Percentiles rank a stretch among this genome's conserved stretches.
Evolutionary conservation across 2,888 invertebrate genomes (phyloP).

Genomic region (Hypomecis punctinalis): DNA sequence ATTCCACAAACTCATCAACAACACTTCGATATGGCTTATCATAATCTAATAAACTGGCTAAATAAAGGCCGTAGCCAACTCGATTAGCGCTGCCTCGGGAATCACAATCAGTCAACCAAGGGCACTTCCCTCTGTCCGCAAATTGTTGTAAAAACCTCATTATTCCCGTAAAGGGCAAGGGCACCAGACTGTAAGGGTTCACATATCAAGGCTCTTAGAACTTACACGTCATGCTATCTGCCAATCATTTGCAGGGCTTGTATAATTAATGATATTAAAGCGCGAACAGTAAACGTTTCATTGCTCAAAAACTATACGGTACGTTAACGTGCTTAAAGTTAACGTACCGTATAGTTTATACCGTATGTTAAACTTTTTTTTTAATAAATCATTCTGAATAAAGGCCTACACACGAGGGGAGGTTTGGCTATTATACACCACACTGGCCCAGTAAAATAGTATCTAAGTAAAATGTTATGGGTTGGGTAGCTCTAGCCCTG

Average conservation of each 20-base stretch:
- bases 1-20: too few relatives aligned
- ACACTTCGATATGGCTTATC: neutral
- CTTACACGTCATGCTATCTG: constrained; percentile 7
- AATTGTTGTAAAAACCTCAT: constrained; percentile 24
- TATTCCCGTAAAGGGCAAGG: constrained; percentile 20
- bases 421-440: too few relatives aligned
- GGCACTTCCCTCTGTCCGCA: constrained; percentile 7
- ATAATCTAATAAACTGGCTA: constrained; percentile 1
- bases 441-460: too few relatives aligned
- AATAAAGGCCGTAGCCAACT: constrained; percentile 9
- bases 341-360: too few relatives aligned
- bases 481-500: too few relatives aligned
- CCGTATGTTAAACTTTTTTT: too few relatives aligned
- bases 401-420: too few relatives aligned
- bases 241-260: neutral
- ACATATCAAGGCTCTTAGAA: constrained; percentile 8
- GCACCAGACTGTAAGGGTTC: constrained; percentile 13
- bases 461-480: too few relatives aligned
- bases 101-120: constrained; percentile 32
- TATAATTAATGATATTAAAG: neutral
- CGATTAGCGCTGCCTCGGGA: constrained; percentile 15
- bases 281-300: too few relatives aligned
- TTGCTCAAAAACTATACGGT: too few relatives aligned
- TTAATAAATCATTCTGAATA: too few relatives aligned
- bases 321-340: too few relatives aligned